Evolutionary conservation across 2,113 vertebrate genomes (phyloP), one percentile per base, ranked within the genome.

Genomic region (Strigops habroptila): DNA sequence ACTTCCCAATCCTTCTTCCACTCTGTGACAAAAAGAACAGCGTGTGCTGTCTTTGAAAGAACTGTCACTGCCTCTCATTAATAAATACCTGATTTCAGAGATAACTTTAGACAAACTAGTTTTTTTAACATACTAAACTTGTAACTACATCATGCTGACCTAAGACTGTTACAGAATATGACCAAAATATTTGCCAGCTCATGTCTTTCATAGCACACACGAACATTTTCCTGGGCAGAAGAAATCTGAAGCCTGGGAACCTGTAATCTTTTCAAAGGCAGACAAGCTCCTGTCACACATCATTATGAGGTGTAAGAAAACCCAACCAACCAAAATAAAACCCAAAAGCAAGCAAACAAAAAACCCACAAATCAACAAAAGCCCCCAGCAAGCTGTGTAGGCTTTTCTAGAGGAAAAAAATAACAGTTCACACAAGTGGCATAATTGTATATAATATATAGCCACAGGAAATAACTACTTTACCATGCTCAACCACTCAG

Each of bases 401-500:
- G 59, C 30, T 92, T 89, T 94, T 70, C 62, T 73, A 82, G 53
- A 51, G 59, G 21, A 46, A 81, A 90, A 90, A 92, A 76, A 41
- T 22, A 60, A 31, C 39, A 76, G 90, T 46, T 92, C 69, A 76
- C 48, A 79, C 52, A 62, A 94, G 88, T 65, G 31, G 48, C 39
- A 81, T 97, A 97, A 96, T 93, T 95, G 69, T 70, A 82, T 76
- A 94, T 91, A 92, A 92, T 95, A 94, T 44, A 74, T 76, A 96
- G 86, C 91, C 94, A 82, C 79, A 76, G 91, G 89, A 96, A 96
- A 96, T 86, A 95, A 69, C 65, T 91, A 33, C 86, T 96, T 90
- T 81, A 19, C 80, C 69, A 59, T 52, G 87, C 69, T 96, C 76
- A 96, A 43, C 85, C 91, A 93, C 84, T 95, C 79, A 88, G 90